Evolutionary conservation across 2,888 invertebrate species (phyloP).

Genomic region (Macroteleia sp.): DNA sequence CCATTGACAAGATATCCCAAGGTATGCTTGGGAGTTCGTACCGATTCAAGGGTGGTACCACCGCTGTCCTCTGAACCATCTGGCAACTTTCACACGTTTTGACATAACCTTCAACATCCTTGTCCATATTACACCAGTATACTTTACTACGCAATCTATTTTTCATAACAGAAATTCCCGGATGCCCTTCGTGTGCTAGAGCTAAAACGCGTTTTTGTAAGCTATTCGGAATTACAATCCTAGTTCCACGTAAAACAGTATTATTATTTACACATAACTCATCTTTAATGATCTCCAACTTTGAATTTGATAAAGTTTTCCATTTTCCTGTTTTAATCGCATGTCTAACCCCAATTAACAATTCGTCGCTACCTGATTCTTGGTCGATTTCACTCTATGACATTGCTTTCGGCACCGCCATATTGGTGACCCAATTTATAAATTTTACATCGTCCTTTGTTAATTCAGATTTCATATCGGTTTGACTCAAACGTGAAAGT

Average conservation of each 20-base stretch:
- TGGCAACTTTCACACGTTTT: constrained; percentile 62
- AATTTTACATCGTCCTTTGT: constrained; percentile 14
- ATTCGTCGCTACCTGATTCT: constrained; percentile 34
- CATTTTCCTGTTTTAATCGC: constrained; percentile 43
- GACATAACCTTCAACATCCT: constrained; percentile 60
- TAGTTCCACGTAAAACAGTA: constrained; percentile 59
- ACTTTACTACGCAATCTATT: constrained; percentile 62
- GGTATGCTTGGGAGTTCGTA: constrained; percentile 45
- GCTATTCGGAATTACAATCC: constrained; percentile 30
- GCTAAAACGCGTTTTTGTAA: neutral
- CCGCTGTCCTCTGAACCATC: constrained; percentile 51
- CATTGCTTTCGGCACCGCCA: constrained; percentile 31
- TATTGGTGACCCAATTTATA: constrained; percentile 19
- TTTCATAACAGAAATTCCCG: constrained; percentile 68
- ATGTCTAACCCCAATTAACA: constrained; percentile 30
- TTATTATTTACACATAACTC: constrained; percentile 54
- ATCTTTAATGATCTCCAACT: constrained; percentile 39
- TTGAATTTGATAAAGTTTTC: constrained; percentile 22
- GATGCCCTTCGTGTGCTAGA: constrained; percentile 74
- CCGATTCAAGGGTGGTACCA: constrained; percentile 58
- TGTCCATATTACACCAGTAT: constrained; percentile 65
- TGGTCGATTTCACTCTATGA: constrained; percentile 41
- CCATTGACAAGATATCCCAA: constrained; percentile 55
- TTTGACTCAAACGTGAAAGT: constrained; percentile 5
- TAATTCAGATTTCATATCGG: neutral